A percentile compares a stretch with the other conserved stretches of the same genome.
phyloP scores from a whole-genome alignment of 2,888 invertebrate genomes.

The Buathra laborator region DNA sequence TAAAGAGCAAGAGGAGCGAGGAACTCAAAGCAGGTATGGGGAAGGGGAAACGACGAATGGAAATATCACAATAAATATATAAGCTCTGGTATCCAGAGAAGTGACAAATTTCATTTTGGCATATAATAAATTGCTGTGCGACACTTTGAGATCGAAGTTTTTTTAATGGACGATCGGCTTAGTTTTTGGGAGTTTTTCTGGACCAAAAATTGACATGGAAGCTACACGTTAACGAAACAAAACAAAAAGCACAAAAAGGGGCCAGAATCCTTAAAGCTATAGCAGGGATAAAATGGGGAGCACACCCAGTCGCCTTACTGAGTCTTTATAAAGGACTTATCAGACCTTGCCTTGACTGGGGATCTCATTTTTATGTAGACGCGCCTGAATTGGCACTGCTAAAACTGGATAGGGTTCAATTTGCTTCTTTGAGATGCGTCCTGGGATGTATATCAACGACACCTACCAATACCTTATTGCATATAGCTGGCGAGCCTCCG shows the following conservation, averaged over 20 bases:
- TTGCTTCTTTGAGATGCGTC: conserved; percentile 15
- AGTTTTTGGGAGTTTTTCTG: background rate
- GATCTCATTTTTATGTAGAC: background rate
- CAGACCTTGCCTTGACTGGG: conserved; percentile 32
- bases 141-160: too few species aligned
- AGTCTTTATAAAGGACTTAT: conserved; percentile 13
- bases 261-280: background rate
- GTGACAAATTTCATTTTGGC: too few species aligned
- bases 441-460: background rate
- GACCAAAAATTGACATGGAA: conserved; percentile 22
- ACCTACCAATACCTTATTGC: too few species aligned
- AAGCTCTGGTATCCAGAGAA: too few species aligned
- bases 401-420: conserved; percentile 9
- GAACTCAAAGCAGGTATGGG: too few species aligned
- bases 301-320: background rate
- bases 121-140: too few species aligned
- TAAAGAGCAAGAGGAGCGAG: too few species aligned
- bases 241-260: background rate
- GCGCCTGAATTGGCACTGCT: background rate
- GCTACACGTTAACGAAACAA: background rate
- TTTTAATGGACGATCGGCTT: background rate
- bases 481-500: background rate
- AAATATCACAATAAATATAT: too few species aligned
- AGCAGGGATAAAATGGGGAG: background rate
- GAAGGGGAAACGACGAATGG: too few species aligned